These are phyloP conservation scores for Bagarius yarrelli DNA, from an alignment of 2,113 vertebrate genomes.

Conservation along the genomic window DNA sequence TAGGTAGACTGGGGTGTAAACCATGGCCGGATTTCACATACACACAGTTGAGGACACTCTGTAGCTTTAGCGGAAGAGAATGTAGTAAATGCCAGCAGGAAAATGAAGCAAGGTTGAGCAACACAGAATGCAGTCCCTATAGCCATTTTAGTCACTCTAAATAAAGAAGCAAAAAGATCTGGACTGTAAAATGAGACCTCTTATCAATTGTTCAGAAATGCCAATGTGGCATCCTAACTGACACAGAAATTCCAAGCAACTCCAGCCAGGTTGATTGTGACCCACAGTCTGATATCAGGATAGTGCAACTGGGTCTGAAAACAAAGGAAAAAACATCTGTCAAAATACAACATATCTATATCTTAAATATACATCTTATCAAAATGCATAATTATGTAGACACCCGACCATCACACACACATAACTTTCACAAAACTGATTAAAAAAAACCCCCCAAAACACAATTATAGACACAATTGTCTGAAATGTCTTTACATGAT, in stretches of 20 bases:
- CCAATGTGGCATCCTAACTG: slow-evolving; percentile 26
- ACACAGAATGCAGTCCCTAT: slow-evolving; percentile 60
- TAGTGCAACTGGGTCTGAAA: slow-evolving; percentile 55
- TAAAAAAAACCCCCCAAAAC: no score
- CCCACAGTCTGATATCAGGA: slow-evolving; percentile 45
- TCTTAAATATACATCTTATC: neutral
- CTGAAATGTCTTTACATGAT: no score
- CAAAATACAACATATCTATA: slow-evolving; percentile 51
- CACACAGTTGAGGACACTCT: slow-evolving; percentile 94
- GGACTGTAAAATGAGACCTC: slow-evolving; percentile 49
- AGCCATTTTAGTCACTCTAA: slow-evolving; percentile 74
- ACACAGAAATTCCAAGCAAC: slow-evolving; percentile 23
- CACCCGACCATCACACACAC: neutral
- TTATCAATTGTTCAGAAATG: slow-evolving; percentile 64
- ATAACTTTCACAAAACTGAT: neutral
- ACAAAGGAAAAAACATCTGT: slow-evolving; percentile 48
- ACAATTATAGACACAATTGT: no score
- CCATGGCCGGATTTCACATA: slow-evolving; percentile 96
- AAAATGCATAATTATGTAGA: neutral
- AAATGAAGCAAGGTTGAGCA: slow-evolving; percentile 70
- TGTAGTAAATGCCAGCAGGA: slow-evolving; percentile 70
- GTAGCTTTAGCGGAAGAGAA: slow-evolving; percentile 74
- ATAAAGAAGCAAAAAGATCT: slow-evolving; percentile 53
- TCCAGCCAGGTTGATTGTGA: slow-evolving; percentile 23
- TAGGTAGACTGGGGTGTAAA: slow-evolving; percentile 98